These are phyloP conservation scores for Cinara cedri DNA, from an alignment of 2,888 invertebrate genomes.

Conservation along the genomic window DNA sequence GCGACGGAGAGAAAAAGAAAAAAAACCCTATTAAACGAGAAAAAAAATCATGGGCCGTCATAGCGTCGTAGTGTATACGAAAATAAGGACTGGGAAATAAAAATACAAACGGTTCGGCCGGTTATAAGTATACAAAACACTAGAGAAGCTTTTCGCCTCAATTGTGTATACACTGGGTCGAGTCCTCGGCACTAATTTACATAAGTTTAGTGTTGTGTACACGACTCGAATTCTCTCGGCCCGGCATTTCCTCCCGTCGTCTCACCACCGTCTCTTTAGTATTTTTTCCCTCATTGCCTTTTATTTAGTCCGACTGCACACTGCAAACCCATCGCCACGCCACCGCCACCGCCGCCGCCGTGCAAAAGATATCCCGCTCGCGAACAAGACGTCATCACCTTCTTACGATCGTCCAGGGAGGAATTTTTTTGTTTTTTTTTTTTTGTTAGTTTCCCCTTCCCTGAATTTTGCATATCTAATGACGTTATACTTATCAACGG, in stretches of 20 bases:
- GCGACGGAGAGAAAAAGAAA: background rate
- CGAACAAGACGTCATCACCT: conserved; percentile 47
- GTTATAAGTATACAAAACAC: background rate
- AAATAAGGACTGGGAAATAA: background rate
- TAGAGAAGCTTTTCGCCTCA: conserved; percentile 43
- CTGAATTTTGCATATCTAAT: conserved; percentile 40
- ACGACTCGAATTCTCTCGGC: background rate
- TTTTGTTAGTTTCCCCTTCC: background rate
- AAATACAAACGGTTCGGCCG: conserved; percentile 31
- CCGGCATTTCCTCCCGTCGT: background rate
- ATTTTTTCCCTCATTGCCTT: no score
- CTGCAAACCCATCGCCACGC: no score
- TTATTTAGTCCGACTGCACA: no score
- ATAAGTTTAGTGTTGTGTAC: conserved; percentile 39
- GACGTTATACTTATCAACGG: conserved; percentile 20
- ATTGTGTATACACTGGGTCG: conserved; percentile 19
- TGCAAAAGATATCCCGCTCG: conserved; percentile 25
- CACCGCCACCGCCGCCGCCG: no score
- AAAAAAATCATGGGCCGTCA: conserved; percentile 11
- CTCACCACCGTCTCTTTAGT: background rate
- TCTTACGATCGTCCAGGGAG: conserved; percentile 43
- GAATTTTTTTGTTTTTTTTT: background rate
- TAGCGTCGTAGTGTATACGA: conserved; percentile 4
- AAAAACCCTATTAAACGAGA: conserved; percentile 36
- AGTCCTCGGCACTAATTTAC: conserved; percentile 47